Evolutionary conservation across 2,888 invertebrate genomes (phyloP), one percentile per base, ranked within the genome.

Genomic region (Aphelenchoides bicaudatus): DNA sequence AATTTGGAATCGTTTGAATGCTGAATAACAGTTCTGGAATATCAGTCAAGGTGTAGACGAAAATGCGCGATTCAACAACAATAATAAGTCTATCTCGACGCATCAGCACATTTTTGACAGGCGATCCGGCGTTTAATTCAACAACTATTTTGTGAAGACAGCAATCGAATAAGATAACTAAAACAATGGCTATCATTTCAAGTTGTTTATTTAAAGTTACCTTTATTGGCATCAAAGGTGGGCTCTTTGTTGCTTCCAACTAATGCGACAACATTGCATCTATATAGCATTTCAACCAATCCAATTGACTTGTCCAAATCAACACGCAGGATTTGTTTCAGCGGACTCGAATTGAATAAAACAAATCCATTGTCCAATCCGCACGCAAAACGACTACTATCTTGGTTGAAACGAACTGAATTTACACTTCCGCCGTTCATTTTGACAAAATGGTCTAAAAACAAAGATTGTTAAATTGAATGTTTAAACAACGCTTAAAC

Each of bases 371-470:
- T 21, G 21, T 6, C 37, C 38, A 19, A 23, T 8, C 10, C 31
- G 52, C 21, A 37, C 19, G 37, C 31, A 30, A 37, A 73, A 73
- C 66, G 72, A 67, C 39, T 43, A 6, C 43, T 25, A n/a, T 43
- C 43, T n/a, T 21, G 10, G n/a, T 43, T 43, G 43, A 43, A 43
- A 8, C 34, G 38, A 6, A 8, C 27, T 1, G 29, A 50, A 21
- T 1, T n/a, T n/a, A n/a, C n/a, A n/a, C n/a, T n/a, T n/a, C n/a
- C n/a, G n/a, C n/a, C n/a, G n/a, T n/a, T n/a, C n/a, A n/a, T n/a
- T n/a, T n/a, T n/a, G n/a, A n/a, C n/a, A n/a, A n/a, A n/a, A n/a
- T n/a, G n/a, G n/a, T n/a, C n/a, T n/a, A n/a, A n/a, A n/a, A n/a
- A n/a, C n/a, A n/a, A n/a, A n/a, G n/a, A n/a, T n/a, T n/a, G n/a